These are phyloP conservation scores for Cassiopea xamachana DNA, from an alignment of 30 jellyfish, hydroid and myxozoan genomes.

Conservation along the genomic window DNA sequence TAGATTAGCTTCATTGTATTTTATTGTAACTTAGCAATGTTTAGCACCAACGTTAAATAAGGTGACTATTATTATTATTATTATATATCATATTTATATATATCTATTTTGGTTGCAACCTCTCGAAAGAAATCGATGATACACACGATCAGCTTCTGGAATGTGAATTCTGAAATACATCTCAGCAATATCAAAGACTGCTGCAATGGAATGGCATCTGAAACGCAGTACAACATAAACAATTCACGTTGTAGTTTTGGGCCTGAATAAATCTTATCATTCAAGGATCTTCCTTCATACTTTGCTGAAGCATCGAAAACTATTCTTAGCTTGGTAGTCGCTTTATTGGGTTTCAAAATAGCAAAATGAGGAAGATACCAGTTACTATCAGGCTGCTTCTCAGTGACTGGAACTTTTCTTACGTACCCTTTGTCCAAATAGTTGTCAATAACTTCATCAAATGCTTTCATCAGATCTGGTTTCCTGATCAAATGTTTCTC, in stretches of 20 bases:
- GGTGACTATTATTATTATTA: too few relatives aligned
- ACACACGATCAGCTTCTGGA: slow-evolving; percentile 25
- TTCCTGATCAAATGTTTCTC: slow-evolving; percentile 38
- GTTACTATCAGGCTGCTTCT: not conserved
- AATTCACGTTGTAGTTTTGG: slow-evolving; percentile 48
- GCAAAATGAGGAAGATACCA: slow-evolving; percentile 61
- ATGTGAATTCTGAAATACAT: slow-evolving; percentile 56
- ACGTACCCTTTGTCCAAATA: slow-evolving; percentile 22
- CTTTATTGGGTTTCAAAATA: slow-evolving; percentile 19
- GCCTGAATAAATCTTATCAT: slow-evolving; percentile 51
- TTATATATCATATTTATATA: too few relatives aligned
- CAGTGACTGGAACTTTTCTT: not conserved
- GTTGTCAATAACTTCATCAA: slow-evolving; percentile 5
- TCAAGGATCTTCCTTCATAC: slow-evolving; percentile 46
- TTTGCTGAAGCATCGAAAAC: slow-evolving; percentile 22
- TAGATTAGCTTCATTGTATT: too few relatives aligned
- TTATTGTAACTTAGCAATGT: too few relatives aligned
- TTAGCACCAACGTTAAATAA: too few relatives aligned
- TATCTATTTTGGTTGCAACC: slow-evolving; percentile 2
- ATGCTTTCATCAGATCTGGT: slow-evolving; percentile 1
- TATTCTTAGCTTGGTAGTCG: slow-evolving; percentile 30
- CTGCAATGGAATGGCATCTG: slow-evolving; percentile 65
- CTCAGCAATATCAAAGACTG: slow-evolving; percentile 71
- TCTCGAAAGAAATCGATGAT: slow-evolving; percentile 75
- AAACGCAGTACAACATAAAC: slow-evolving; percentile 28